Base-by-base conservation (phyloP, 2,797 vertebrate genomes). In the Sciaenops ocellatus region DNA sequence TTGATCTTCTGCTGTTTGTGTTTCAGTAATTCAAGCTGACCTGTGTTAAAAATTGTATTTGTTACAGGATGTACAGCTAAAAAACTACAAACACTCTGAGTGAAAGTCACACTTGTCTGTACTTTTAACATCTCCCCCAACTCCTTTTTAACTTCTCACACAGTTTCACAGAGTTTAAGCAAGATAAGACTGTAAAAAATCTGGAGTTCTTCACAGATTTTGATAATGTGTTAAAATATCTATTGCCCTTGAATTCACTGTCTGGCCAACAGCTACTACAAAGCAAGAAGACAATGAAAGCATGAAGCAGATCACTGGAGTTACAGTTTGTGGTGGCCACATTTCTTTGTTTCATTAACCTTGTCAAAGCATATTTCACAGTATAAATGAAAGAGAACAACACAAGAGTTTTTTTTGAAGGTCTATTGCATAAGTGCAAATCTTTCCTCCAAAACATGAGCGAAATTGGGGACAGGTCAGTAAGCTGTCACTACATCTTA, bases 321-420 rank as follows among this genome's bases (percentile, higher is more conserved):
- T 55, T 52, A 67, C 50, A 69, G 60, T 79, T 77, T 41, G 50
- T 54, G 26, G 30, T 63, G 18, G 55, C 55, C 54, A 51, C n/a
- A 59, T 69, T 63, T 68, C n/a, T 61, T 67, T 73, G 13, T 77
- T 75, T 78, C 64, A 85, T 79, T 85, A 70, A 80, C 71, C 78
- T 76, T 85, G 63, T 82, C 73, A 78, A 57, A 84, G 59, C 26
- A 6, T 17, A 85, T 87, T 82, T 88, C 79, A 76, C 65, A 75
- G 54, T 70, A 18, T 60, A 62, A 8, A 3, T 56, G 6, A 63
- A 63, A 41, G 47, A 64, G 50, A 42, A 56, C 47, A 54, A 69
- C 47, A 70, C 38, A 68, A 55, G 48, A 7, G 5, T 30, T 30
- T 22, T 47, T 26, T 63, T 52, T 59, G 18, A 69, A 61, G 38